Evolutionary conservation across 2,113 vertebrate genomes (phyloP), one percentile per base, ranked within the genome.

Genomic region (Machaerirhynchus nigripectus): DNA sequence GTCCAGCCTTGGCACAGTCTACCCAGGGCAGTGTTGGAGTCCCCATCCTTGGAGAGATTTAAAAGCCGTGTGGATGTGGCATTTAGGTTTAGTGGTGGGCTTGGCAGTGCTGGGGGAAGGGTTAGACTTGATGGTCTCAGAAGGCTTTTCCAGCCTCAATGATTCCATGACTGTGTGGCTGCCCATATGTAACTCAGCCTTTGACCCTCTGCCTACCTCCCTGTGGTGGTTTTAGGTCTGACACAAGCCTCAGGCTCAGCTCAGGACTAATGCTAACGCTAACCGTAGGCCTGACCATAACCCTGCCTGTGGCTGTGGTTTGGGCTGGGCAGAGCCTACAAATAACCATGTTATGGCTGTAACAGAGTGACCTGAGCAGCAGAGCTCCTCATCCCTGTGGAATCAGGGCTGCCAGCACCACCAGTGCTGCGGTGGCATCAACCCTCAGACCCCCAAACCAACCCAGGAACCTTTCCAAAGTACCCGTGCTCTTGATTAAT

Each of bases 321-420:
- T 52, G n/a, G 57, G 26, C 26, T 74, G 67, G 42, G 60, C 60
- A 82, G 46, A 75, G 69, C 53, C 46, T 53, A 60, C 87, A 75
- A 27, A 55, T 52, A 59, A 20, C 21, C 17, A 46, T 6, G 6
- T 37, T 52, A 27, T 2, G 30, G 33, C 33, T 42, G 1, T 35
- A 31, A 42, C 0, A 0, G 40, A 49, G 63, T 3, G 53, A 37
- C 27, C 8, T 11, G 20, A n/a, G 50, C 8, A 46, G 44, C 8
- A 47, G 50, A 68, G 27, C 30, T 77, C 63, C 31, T 57, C 67
- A 31, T 7, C 2, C 23, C 37, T 13, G 28, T 3, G 27, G 52
- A 40, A 84, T 14, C 4, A 13, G 26, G 55, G 65, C 49, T 47
- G 64, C 47, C 59, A 49, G 17, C n/a, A 40, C 35, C 20, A 3